Evolutionary conservation across 2,888 invertebrate species (phyloP).

Genomic region (Venustoraphidia nigricollis): DNA sequence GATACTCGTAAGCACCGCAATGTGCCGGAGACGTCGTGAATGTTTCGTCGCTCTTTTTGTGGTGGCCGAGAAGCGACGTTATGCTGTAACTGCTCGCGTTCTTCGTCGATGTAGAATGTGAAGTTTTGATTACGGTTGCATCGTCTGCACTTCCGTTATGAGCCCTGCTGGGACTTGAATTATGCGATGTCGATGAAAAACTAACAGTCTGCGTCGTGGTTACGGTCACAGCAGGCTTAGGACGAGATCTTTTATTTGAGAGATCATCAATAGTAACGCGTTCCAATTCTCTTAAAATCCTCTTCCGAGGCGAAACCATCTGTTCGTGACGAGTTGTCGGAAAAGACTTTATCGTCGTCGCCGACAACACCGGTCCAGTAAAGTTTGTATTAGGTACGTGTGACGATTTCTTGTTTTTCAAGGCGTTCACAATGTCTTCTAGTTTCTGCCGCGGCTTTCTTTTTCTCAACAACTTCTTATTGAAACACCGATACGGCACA

Average conservation of each 20-base stretch:
- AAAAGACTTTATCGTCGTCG: constrained; percentile 16
- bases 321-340: constrained; percentile 22
- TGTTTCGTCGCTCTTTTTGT: constrained; percentile 27
- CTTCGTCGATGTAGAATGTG: constrained; percentile 15
- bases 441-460: constrained; percentile 3
- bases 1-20: constrained; percentile 15
- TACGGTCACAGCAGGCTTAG: constrained; percentile 29
- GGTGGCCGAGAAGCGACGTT: constrained; percentile 61
- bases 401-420: constrained; percentile 7
- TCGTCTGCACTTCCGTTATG: constrained; percentile 2
- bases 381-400: neutral
- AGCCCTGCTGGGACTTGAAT: constrained; percentile 1
- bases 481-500: too few relatives aligned
- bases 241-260: constrained; percentile 41
- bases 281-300: constrained; percentile 69
- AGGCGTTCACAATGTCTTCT: constrained; percentile 7
- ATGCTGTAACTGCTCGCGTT: constrained; percentile 66
- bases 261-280: constrained; percentile 56
- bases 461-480: too few relatives aligned
- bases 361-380: neutral
- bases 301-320: constrained; percentile 68
- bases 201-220: constrained; percentile 19
- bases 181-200: constrained; percentile 11
- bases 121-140: constrained; percentile 3
- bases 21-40: constrained; percentile 27